Percentiles rank a stretch among this genome's conserved stretches.
phyloP scores from a whole-genome alignment of 2,113 vertebrate species.

The Tragelaphus imberbis region DNA sequence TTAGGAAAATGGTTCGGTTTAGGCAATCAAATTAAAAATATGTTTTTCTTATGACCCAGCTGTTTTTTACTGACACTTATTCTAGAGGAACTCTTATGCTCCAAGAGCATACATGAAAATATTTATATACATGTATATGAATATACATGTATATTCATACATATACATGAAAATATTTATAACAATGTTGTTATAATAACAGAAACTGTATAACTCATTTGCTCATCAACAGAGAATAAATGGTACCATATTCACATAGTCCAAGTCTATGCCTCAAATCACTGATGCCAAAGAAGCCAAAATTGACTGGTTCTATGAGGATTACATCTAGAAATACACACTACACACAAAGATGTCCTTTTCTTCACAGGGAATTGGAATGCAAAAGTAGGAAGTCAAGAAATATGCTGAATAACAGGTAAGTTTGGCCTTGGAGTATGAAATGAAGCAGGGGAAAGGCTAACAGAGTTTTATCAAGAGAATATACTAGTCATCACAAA shows the following conservation, averaged over 20 bases:
- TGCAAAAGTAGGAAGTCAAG: neutral
- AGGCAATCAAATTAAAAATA: neutral
- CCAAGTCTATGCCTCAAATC: neutral
- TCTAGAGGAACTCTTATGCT: neutral
- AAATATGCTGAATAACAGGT: neutral
- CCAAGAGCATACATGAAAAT: neutral
- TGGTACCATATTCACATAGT: neutral
- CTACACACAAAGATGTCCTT: neutral
- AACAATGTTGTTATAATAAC: neutral
- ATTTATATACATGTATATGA: too few species aligned
- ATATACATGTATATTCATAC: too few species aligned
- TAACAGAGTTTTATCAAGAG: neutral
- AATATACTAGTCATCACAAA: neutral
- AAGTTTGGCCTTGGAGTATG: neutral
- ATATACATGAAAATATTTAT: neutral
- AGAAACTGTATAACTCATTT: neutral
- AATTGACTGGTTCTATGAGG: neutral
- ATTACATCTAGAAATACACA: neutral
- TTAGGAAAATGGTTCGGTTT: neutral
- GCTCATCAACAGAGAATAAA: neutral
- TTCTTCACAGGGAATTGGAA: neutral
- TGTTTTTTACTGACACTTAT: neutral
- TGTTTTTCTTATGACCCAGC: neutral
- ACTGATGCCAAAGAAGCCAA: neutral
- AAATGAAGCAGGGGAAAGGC: neutral